phyloP scores from a whole-genome alignment of 2,888 invertebrate species.

The Agapostemon virescens region DNA sequence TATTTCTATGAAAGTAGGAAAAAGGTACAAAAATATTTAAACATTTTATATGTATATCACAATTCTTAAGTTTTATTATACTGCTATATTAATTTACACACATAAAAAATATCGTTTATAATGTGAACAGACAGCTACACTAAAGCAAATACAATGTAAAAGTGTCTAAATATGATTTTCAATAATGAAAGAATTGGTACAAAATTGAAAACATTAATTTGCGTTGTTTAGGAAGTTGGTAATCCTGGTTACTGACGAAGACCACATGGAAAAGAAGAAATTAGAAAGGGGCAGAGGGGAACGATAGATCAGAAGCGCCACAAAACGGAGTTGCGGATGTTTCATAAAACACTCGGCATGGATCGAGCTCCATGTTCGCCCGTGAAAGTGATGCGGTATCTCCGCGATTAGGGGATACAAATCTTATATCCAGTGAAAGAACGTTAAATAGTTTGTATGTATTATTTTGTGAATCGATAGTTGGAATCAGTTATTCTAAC shows the following conservation, averaged over 20 bases:
- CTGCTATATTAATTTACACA: not conserved
- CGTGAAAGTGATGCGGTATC: slow-evolving; percentile 79
- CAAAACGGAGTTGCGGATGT: slow-evolving; percentile 65
- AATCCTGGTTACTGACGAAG: slow-evolving; percentile 33
- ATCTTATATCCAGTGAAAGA: slow-evolving; percentile 70
- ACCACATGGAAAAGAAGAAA: slow-evolving; percentile 43
- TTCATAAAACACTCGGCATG: slow-evolving; percentile 72
- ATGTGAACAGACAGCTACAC: not conserved
- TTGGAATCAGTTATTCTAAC: slow-evolving; percentile 24
- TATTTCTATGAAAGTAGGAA: too few relatives aligned
- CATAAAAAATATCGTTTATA: not conserved
- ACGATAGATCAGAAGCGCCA: slow-evolving; percentile 57
- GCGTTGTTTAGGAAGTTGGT: slow-evolving; percentile 8
- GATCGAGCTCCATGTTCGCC: slow-evolving; percentile 78
- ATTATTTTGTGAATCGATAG: slow-evolving; percentile 35
- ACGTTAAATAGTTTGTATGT: slow-evolving; percentile 52
- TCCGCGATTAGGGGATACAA: slow-evolving; percentile 79
- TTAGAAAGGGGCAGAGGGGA: slow-evolving; percentile 35
- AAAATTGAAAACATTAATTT: not conserved
- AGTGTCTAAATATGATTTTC: not conserved
- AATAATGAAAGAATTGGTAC: not conserved
- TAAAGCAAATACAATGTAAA: not conserved
- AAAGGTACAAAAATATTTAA: not conserved
- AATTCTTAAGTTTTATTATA: not conserved
- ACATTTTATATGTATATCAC: not conserved